Conservation (phyloP, 2,888 invertebrate species). For the Microlaimidae sp. region DNA sequence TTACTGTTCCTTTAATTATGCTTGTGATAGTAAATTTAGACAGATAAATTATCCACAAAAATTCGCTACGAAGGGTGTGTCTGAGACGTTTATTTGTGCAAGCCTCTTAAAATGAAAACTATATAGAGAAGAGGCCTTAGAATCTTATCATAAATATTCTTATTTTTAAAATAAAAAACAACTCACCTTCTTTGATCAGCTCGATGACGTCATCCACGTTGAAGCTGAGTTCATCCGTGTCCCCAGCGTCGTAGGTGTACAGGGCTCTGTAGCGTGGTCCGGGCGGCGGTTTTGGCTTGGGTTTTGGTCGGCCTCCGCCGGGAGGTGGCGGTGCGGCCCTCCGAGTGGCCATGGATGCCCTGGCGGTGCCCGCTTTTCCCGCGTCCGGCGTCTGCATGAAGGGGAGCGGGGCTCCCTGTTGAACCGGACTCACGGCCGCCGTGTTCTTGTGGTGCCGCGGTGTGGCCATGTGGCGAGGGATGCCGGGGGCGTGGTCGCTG, state of each 20-base stretch:
- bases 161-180: no score
- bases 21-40: no score
- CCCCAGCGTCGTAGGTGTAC: conserved; percentile 50
- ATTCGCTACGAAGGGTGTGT: no score
- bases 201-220: conserved; percentile 48
- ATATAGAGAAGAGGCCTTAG: no score
- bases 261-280: conserved; percentile 39
- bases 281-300: conserved; percentile 32
- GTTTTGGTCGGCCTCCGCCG: conserved; percentile 38
- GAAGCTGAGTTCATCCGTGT: conserved; percentile 50
- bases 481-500: conserved; percentile 6
- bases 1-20: no score
- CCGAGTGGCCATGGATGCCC: not conserved
- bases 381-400: not conserved
- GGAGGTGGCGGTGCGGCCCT: conserved; percentile 30
- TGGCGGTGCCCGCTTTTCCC: not conserved
- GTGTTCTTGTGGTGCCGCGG: conserved; percentile 19
- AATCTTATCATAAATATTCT: no score
- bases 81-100: no score
- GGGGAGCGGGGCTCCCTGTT: conserved; percentile 1
- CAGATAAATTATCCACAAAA: no score
- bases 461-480: conserved; percentile 14
- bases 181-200: conserved; percentile 46
- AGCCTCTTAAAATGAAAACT: no score
- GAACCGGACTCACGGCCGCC: conserved; percentile 37